Conservation (phyloP, 2,113 vertebrate species). For the Nematolebias whitei region DNA sequence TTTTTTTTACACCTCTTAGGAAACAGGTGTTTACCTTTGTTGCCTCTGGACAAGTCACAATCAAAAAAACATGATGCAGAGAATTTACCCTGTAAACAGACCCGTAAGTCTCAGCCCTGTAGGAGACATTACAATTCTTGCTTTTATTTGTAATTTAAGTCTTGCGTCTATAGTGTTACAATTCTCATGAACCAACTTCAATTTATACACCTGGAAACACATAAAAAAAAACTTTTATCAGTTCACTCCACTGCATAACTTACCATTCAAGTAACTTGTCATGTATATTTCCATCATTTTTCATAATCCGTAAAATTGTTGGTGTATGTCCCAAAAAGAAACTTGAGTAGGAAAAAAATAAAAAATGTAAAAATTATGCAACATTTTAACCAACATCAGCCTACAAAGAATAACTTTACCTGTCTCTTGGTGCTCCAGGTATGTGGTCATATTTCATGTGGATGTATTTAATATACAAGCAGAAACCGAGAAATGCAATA, state of each 20-base stretch:
- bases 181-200: no score
- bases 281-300: neutral
- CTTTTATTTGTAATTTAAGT: neutral
- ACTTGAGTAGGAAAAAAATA: constrained; percentile 20
- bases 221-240: no score
- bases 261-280: constrained; percentile 65
- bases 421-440: constrained; percentile 56
- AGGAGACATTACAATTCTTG: neutral
- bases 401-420: neutral
- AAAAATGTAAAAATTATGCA: neutral
- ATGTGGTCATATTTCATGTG: constrained; percentile 63
- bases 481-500: constrained; percentile 19
- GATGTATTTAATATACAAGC: constrained; percentile 33
- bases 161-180: no score
- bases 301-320: neutral
- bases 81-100: constrained; percentile 65
- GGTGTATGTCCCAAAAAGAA: constrained; percentile 64
- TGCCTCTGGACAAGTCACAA: constrained; percentile 66
- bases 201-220: no score
- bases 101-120: constrained; percentile 65
- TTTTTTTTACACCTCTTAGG: neutral
- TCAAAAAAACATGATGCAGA: constrained; percentile 47
- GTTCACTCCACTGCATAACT: neutral
- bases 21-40: constrained; percentile 68
- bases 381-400: neutral